Evolutionary conservation across 2,888 invertebrate species (phyloP), one percentile per base, ranked within the genome.

Genomic region (Noctua janthina): DNA sequence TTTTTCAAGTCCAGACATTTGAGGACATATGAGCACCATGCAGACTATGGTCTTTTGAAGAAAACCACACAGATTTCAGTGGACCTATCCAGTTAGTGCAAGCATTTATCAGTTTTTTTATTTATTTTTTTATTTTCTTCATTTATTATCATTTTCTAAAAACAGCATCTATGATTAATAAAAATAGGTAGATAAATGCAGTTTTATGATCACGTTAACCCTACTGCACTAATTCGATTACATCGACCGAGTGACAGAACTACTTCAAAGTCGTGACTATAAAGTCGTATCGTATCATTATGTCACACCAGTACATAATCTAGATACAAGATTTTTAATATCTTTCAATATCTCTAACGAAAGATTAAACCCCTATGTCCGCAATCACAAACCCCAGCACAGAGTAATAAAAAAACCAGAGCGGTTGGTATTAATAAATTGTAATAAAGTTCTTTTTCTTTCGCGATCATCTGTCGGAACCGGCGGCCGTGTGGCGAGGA

Each of bases 391-490:
- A 68, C 62, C 76, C 39, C 69, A 23, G 13, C 83, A 78, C 83
- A 85, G 85, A 84, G 82, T 83, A 87, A 85, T 67, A 83, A 87
- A 89, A 82, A 82, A 70, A 1, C 70, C 74, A 73, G 82, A 84
- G 84, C 86, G 90, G 85, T 82, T 87, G 85, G 89, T 90, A 90
- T 89, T 92, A 91, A 92, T 90, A 92, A 92, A 92, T 92, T 92
- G 82, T 91, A 92, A 93, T 91, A 86, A 87, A 91, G 85, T 92
- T 93, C 93, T 94, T 92, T 93, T 92, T 91, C 93, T 94, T 93
- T 93, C 90, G 91, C 93, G 94, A 95, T 96, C 95, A 95, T 95
- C 95, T 95, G 94, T 91, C 90, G 94, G 92, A 92, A 92, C 93
- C 94, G 92, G 92, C 89, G 85, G 89, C 87, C 82, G 91, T 90